Percentiles rank a stretch among this genome's conserved stretches.
These are phyloP conservation scores for Eueremaeus valkanovi DNA, from an alignment of 2,888 invertebrate species.

Conservation along the genomic window DNA sequence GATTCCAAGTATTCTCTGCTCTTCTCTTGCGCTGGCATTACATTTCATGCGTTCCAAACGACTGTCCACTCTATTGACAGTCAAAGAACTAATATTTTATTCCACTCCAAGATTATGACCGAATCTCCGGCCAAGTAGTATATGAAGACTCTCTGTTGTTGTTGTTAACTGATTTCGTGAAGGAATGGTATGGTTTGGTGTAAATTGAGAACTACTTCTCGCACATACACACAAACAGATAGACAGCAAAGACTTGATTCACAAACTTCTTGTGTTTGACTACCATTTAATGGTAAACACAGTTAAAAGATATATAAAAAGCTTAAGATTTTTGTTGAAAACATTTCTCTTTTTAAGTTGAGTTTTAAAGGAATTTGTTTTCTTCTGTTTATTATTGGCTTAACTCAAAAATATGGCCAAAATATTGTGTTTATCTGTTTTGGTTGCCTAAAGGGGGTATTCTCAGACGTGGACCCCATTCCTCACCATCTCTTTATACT, in stretches of 20 bases:
- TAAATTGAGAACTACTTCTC: slow-evolving; percentile 27
- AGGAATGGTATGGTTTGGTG: background rate
- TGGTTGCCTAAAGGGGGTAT: slow-evolving; percentile 17
- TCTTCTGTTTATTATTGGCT: slow-evolving; percentile 4
- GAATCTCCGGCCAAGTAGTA: slow-evolving; percentile 18
- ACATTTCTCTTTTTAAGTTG: background rate
- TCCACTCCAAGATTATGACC: background rate
- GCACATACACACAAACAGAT: background rate
- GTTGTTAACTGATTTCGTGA: background rate
- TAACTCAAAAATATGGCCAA: background rate
- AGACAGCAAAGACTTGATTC: background rate
- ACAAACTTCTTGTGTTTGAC: background rate
- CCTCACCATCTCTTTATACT: background rate
- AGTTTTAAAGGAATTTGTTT: background rate
- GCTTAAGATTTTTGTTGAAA: background rate
- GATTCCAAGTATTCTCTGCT: background rate
- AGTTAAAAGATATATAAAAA: background rate
- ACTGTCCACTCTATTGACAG: slow-evolving; percentile 26
- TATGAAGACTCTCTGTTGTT: background rate
- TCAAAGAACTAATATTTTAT: background rate
- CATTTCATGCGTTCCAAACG: slow-evolving; percentile 13
- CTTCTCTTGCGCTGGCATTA: background rate
- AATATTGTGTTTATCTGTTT: slow-evolving; percentile 1
- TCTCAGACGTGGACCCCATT: background rate
- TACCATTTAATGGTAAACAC: background rate